Base-by-base conservation (phyloP, 2,113 vertebrate species). In the Microcebus tavaratra region DNA sequence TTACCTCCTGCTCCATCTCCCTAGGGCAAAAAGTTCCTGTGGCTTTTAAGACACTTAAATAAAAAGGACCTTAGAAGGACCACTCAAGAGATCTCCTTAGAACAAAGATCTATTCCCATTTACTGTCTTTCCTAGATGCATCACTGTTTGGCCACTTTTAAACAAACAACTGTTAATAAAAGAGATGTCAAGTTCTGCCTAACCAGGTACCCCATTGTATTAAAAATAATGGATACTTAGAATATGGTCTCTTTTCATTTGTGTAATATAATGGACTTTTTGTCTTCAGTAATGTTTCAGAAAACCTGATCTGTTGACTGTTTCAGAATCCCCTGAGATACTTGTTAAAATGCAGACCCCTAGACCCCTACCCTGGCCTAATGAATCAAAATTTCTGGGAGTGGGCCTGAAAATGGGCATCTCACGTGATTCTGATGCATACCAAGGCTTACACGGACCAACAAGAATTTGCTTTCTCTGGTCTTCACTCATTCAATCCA, bases 231-330 rank as follows among this genome's bases (percentile, higher is more conserved):
- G 48, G 59, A 9, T 70, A 53, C 7, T 90, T 83, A 42, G 42
- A 55, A 45, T 88, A 55, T 9, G n/a, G 25, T 75, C 27, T 89
- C 63, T 92, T 82, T 78, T 68, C 61, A 17, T 73, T 83, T 20
- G 29, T 29, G 13, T 59, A n/a, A 76, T 55, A 81, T 73, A 73
- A 81, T 42, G 55, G 73, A 48, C 14, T 68, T 34, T 80, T 0
- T 36, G 61, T 92, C 48, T 94, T 59, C 18, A 45, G 72, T 55
- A 48, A 82, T 55, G 11, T 89, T 97, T 95, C 67, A 90, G 57
- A 48, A 89, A 68, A n/a, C 65, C 59, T 76, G 85, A 25, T 75
- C 42, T 96, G 29, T 85, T 75, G 81, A 84, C 61, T 82, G 36
- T 20, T 93, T 78, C n/a, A 72, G 53, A 83, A 48, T 94, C 61